A percentile compares a stretch with the other conserved stretches of the same genome.
phyloP scores from a whole-genome alignment of 2,888 invertebrate genomes.

The Capitulum mitella region DNA sequence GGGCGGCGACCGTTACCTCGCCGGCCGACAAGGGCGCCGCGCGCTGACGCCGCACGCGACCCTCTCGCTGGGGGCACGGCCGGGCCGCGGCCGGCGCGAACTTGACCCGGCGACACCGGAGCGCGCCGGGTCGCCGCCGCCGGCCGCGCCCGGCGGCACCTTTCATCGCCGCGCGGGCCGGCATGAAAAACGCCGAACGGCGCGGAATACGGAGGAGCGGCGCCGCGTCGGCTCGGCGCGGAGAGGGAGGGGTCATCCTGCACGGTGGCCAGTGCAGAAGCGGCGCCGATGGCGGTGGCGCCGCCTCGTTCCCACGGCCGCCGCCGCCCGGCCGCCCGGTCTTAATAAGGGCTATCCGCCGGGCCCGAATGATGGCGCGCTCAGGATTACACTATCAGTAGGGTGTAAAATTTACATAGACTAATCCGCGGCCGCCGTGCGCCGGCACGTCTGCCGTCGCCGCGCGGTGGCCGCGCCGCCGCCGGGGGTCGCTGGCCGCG shows the following conservation, averaged over 20 bases:
- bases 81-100: not conserved
- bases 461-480: not conserved
- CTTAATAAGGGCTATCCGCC: not conserved
- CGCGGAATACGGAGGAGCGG: not conserved
- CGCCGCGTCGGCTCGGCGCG: too few relatives aligned
- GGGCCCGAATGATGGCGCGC: not conserved
- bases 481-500: too few relatives aligned
- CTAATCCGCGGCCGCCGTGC: not conserved
- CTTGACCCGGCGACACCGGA: not conserved
- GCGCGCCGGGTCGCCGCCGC: not conserved
- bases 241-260: too few relatives aligned
- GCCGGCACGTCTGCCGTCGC: not conserved
- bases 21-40: too few relatives aligned
- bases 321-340: not conserved
- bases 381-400: not conserved
- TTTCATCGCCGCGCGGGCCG: not conserved
- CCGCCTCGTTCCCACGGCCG: not conserved
- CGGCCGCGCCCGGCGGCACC: not conserved
- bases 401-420: not conserved
- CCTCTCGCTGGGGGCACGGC: not conserved
- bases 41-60: too few relatives aligned
- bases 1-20: too few relatives aligned
- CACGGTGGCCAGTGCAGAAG: too few relatives aligned
- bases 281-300: not conserved
- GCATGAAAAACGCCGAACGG: not conserved